These are phyloP conservation scores for Tubulanus polymorphus DNA, from an alignment of 2,888 invertebrate species.

Conservation along the genomic window DNA sequence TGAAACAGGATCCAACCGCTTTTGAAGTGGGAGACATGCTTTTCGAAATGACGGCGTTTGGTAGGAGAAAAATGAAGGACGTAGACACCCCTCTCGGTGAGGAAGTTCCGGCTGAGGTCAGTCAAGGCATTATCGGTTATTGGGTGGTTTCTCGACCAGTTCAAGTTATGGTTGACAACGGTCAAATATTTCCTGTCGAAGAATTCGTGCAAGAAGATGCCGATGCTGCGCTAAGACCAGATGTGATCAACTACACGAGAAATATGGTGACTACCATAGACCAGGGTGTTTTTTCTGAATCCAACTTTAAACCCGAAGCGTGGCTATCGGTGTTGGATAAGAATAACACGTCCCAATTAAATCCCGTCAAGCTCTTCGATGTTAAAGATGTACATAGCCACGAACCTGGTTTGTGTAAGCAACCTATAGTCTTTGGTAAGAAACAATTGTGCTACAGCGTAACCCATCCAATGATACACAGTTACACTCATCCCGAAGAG, in stretches of 20 bases:
- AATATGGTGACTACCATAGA: constrained; percentile 1
- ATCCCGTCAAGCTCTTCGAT: neutral
- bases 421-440: neutral
- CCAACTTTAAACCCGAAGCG: neutral
- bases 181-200: neutral
- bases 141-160: neutral
- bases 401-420: neutral
- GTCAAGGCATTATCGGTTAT: neutral
- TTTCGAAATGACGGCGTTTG: neutral
- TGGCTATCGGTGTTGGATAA: constrained; percentile 1
- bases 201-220: constrained; percentile 1
- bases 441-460: neutral
- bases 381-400: constrained; percentile 1
- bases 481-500: neutral
- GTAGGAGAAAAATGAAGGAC: neutral
- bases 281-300: neutral
- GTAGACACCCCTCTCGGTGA: neutral
- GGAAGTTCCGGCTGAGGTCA: neutral
- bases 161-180: neutral
- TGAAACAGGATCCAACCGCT: neutral
- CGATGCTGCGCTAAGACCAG: neutral
- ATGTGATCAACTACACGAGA: constrained; percentile 1
- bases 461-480: neutral
- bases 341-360: neutral
- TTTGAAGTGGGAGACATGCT: neutral